Conservation (phyloP, 2,888 invertebrate species). For the Pegoplata infirma region DNA sequence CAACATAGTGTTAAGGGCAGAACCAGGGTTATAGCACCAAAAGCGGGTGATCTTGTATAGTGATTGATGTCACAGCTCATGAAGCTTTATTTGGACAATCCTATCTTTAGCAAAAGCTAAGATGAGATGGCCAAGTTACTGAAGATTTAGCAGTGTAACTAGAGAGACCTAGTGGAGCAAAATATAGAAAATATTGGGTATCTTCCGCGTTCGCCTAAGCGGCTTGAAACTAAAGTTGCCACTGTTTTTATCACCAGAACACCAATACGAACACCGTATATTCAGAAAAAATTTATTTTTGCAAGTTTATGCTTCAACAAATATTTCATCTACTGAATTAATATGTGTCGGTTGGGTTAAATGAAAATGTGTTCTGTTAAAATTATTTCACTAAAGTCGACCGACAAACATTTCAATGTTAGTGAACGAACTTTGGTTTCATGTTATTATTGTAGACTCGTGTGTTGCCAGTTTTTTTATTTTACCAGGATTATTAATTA, state of each 20-base stretch:
- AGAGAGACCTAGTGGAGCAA: too few relatives aligned
- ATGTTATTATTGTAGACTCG: not conserved
- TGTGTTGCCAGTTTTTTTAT: not conserved
- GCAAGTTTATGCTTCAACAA: slow-evolving; percentile 21
- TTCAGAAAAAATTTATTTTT: not conserved
- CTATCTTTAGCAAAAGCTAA: too few relatives aligned
- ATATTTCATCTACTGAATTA: slow-evolving; percentile 44
- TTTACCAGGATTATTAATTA: slow-evolving; percentile 53
- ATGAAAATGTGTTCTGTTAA: slow-evolving; percentile 8
- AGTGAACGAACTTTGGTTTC: not conserved
- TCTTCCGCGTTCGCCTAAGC: not conserved
- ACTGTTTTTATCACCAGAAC: slow-evolving; percentile 5
- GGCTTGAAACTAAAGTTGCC: not conserved
- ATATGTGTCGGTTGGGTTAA: slow-evolving; percentile 11
- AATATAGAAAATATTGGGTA: too few relatives aligned
- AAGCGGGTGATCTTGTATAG: too few relatives aligned
- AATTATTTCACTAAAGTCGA: slow-evolving; percentile 12
- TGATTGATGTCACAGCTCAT: too few relatives aligned
- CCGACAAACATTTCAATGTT: slow-evolving; percentile 36
- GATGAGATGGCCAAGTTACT: too few relatives aligned
- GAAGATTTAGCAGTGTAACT: too few relatives aligned
- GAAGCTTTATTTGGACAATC: too few relatives aligned
- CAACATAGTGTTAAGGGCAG: too few relatives aligned
- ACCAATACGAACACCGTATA: not conserved
- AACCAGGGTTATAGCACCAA: too few relatives aligned